Evolutionary conservation across 2,888 invertebrate species (phyloP).

Genomic region (Trachelus troglodyta): DNA sequence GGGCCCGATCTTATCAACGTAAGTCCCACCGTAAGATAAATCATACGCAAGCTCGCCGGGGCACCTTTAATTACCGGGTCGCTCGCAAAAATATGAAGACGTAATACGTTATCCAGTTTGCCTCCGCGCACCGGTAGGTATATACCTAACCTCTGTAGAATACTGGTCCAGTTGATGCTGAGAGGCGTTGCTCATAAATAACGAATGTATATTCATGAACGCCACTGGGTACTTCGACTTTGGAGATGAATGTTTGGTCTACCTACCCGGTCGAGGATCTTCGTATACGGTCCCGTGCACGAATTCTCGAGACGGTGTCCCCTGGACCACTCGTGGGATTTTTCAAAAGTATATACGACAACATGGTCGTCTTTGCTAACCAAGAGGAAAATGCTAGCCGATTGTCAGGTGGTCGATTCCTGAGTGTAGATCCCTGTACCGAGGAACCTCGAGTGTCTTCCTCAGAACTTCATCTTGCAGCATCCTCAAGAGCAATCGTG

Average conservation of each 20-base stretch:
- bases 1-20: conserved; percentile 54
- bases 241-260: conserved; percentile 13
- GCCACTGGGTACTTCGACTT: conserved; percentile 48
- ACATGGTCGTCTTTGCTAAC: not conserved
- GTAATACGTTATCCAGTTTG: conserved; percentile 55
- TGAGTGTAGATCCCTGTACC: not conserved
- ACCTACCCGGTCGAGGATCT: not conserved
- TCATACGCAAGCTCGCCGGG: conserved; percentile 52
- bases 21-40: conserved; percentile 46
- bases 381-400: not conserved
- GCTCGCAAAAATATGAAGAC: conserved; percentile 58
- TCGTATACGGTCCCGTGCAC: conserved; percentile 31
- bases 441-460: not conserved
- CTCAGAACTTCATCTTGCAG: not conserved
- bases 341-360: not conserved
- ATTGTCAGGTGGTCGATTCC: not conserved
- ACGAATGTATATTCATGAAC: conserved; percentile 52
- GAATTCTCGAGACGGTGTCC: not conserved
- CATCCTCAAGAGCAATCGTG: not conserved
- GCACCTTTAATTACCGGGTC: conserved; percentile 57
- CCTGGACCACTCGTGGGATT: not conserved
- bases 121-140: conserved; percentile 44
- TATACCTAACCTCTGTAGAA: conserved; percentile 22
- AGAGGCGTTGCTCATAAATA: conserved; percentile 56
- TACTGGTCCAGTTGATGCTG: conserved; percentile 49